Evolutionary conservation across 2,888 invertebrate genomes (phyloP), one percentile per base, ranked within the genome.

Genomic region (Pegoplata infirma): DNA sequence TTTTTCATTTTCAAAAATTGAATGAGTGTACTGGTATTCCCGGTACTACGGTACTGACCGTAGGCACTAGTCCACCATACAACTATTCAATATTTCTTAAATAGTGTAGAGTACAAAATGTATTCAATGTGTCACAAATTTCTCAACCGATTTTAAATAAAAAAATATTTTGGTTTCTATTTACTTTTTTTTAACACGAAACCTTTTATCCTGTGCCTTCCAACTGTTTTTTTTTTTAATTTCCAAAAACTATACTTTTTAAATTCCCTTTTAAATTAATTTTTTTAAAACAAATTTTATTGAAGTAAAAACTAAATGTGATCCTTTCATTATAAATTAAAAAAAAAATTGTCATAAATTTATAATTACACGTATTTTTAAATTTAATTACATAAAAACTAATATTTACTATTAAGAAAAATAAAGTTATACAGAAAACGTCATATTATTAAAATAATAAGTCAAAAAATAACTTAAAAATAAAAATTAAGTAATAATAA

Each of bases 121-220:
- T n/a, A n/a, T n/a, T n/a, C n/a, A n/a, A n/a, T n/a, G n/a, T n/a
- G n/a, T n/a, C n/a, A n/a, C n/a, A n/a, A n/a, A n/a, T 10, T 32
- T 32, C 32, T 32, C 32, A 17, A 16, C 16, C 8, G 55, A 32
- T 23, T 32, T 17, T 32, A 25, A 55, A 32, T 32, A 1, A 8
- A 55, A 19, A 32, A 14, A 16, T 25, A 7, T 23, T 23, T 25
- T 59, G 5, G n/a, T n/a, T n/a, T n/a, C n/a, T n/a, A n/a, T n/a
- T n/a, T n/a, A n/a, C n/a, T n/a, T 23, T 28, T 14, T 23, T 58
- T 8, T 4, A 58, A 53, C 10, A 16, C 12, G 49, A 46, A 32
- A 58, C 44, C 59, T 59, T n/a, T 59, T 46, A 66, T 59, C 53
- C 53, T 53, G 66, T 74, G 66, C 74, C 74, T 73, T 74, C 25